phyloP scores from a whole-genome alignment of 2,797 vertebrate species.

The Enteromius paludinosus region DNA sequence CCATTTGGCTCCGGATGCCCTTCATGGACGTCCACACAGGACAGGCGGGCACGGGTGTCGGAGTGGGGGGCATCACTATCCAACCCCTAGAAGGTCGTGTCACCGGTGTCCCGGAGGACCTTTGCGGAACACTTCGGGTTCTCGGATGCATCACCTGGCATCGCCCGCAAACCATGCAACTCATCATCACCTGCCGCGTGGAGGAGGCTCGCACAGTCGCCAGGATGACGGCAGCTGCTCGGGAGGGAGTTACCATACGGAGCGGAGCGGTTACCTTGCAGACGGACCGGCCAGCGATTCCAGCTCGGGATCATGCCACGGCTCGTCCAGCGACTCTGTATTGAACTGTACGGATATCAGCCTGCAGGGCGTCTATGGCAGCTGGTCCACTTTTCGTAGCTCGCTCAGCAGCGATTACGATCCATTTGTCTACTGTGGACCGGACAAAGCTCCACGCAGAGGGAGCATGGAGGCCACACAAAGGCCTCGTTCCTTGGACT shows the following conservation, averaged over 20 bases:
- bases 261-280: constrained; percentile 93
- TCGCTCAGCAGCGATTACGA: constrained; percentile 97
- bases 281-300: constrained; percentile 96
- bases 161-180: constrained; percentile 14
- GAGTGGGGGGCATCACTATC: constrained; percentile 70
- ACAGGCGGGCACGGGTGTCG: constrained; percentile 68
- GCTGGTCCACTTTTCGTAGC: constrained; percentile 96
- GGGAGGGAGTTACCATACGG: constrained; percentile 90
- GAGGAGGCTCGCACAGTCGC: constrained; percentile 68
- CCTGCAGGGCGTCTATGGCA: constrained; percentile 93
- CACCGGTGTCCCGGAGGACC: constrained; percentile 65
- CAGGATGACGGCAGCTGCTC: constrained; percentile 90
- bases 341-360: constrained; percentile 95
- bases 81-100: constrained; percentile 74
- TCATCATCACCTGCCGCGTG: constrained; percentile 56
- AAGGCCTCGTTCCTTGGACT: constrained; percentile 87
- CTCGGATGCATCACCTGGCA: constrained; percentile 70
- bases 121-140: constrained; percentile 70
- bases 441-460: constrained; percentile 69
- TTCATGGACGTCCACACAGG: constrained; percentile 74
- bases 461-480: constrained; percentile 68
- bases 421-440: constrained; percentile 88
- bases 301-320: constrained; percentile 95
- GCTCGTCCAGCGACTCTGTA: constrained; percentile 95
- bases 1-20: constrained; percentile 69